Percentiles rank a stretch among this genome's conserved stretches.
phyloP scores from a whole-genome alignment of 2,888 invertebrate genomes.

The Drosophila algonquin region DNA sequence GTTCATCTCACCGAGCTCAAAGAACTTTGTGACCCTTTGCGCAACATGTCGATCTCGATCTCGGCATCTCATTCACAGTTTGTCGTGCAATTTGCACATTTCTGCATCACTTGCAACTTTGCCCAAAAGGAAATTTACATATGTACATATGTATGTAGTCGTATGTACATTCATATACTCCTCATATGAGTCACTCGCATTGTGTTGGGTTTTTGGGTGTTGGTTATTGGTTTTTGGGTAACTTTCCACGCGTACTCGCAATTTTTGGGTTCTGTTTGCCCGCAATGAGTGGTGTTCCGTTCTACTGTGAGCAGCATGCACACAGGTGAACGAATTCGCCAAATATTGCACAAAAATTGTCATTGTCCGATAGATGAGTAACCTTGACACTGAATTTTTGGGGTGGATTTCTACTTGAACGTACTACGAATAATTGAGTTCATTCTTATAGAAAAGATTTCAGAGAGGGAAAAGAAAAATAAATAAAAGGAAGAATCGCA shows the following conservation, averaged over 20 bases:
- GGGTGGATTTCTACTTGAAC: background rate
- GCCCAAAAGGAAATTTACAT: conserved; percentile 30
- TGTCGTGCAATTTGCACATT: conserved; percentile 74
- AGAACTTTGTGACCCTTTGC: conserved; percentile 17
- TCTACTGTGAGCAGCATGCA: background rate
- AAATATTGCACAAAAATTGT: conserved; percentile 43
- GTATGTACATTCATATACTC: background rate
- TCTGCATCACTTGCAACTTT: conserved; percentile 77
- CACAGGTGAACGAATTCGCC: conserved; percentile 18
- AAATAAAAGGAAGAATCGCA: too few relatives aligned
- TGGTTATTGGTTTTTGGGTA: background rate
- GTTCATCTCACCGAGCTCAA: background rate
- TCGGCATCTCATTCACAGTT: conserved; percentile 16
- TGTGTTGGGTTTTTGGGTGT: background rate
- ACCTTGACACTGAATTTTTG: conserved; percentile 55
- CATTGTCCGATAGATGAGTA: conserved; percentile 62
- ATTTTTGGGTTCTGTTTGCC: conserved; percentile 50
- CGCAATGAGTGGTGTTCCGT: conserved; percentile 21
- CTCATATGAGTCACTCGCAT: conserved; percentile 58
- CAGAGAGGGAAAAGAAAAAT: too few relatives aligned
- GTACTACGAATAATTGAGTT: too few relatives aligned
- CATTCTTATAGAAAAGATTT: background rate
- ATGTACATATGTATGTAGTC: too few relatives aligned
- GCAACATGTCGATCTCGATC: background rate
- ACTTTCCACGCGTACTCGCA: conserved; percentile 35